These are phyloP conservation scores for Lutjanus campechanus DNA, from an alignment of 2,797 vertebrate species.

Conservation along the genomic window DNA sequence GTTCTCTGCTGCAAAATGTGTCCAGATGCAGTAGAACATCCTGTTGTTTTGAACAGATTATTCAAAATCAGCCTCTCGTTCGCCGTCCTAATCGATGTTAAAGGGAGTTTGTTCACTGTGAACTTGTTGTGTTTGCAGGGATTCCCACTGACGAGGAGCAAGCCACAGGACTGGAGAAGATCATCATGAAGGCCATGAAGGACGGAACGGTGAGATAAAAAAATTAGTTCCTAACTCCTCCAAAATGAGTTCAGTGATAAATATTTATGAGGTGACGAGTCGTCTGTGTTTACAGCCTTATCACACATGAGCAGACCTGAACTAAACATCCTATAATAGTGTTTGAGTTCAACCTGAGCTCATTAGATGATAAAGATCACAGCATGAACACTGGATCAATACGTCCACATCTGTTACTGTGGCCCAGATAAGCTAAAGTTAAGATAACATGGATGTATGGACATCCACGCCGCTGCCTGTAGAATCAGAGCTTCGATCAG, in stretches of 20 bases:
- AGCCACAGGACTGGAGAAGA: conserved; percentile 90
- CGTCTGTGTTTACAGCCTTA: not conserved
- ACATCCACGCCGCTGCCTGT: not conserved
- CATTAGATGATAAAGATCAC: not conserved
- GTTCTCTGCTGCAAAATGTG: too few species aligned
- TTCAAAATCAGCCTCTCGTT: too few species aligned
- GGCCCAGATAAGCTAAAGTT: not conserved
- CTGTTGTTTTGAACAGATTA: too few species aligned
- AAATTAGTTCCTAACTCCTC: too few species aligned
- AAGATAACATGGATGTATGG: not conserved
- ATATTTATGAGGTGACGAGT: not conserved
- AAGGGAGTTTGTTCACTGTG: not conserved
- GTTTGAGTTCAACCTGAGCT: not conserved
- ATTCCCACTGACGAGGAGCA: conserved; percentile 91
- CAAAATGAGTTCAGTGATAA: too few species aligned
- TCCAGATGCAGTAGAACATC: too few species aligned
- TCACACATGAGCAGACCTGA: not conserved
- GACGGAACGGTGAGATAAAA: conserved; percentile 73
- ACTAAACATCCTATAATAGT: not conserved
- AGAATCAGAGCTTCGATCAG: not conserved
- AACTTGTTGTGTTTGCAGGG: conserved; percentile 68
- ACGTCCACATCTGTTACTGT: not conserved
- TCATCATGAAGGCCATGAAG: conserved; percentile 83
- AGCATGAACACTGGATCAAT: not conserved
- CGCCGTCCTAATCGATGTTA: not conserved